phyloP scores from a whole-genome alignment of 2,113 vertebrate species.

The Saguinus midas region DNA sequence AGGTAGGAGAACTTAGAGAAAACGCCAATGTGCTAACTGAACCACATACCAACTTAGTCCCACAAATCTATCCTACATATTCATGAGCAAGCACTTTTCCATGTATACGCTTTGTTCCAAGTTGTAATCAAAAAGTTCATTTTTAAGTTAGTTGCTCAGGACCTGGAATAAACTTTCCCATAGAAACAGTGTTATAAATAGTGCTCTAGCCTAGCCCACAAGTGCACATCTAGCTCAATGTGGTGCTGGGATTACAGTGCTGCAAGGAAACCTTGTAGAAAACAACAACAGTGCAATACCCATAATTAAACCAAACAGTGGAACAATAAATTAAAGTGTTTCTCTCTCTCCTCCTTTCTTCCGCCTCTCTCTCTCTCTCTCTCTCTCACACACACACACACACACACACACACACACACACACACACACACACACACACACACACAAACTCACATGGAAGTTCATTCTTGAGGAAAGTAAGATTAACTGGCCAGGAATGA shows the following conservation, averaged over 20 bases:
- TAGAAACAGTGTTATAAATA: slow-evolving; percentile 62
- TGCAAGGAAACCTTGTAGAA: slow-evolving; percentile 40
- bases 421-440: too few relatives aligned
- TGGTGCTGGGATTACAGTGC: not conserved
- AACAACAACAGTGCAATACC: slow-evolving; percentile 45
- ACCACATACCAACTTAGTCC: not conserved
- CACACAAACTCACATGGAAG: not conserved
- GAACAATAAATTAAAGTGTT: slow-evolving; percentile 49
- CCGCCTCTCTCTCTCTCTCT: not conserved
- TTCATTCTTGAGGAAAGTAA: slow-evolving; percentile 50
- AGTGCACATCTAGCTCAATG: not conserved
- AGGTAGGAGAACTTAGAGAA: not conserved
- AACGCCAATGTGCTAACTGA: fast-evolving
- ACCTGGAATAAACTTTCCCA: slow-evolving; percentile 48
- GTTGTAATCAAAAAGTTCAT: slow-evolving; percentile 46
- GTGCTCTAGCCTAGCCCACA: not conserved
- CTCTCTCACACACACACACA: too few relatives aligned
- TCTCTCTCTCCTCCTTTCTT: not conserved
- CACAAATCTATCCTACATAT: not conserved
- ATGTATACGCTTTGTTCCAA: not conserved
- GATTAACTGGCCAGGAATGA: slow-evolving; percentile 50
- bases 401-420: too few relatives aligned
- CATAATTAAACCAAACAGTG: slow-evolving; percentile 64
- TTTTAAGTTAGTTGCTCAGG: slow-evolving; percentile 10
- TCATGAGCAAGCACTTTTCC: not conserved